phyloP scores from a whole-genome alignment of 2,888 invertebrate species.

The Volucella zonaria region DNA sequence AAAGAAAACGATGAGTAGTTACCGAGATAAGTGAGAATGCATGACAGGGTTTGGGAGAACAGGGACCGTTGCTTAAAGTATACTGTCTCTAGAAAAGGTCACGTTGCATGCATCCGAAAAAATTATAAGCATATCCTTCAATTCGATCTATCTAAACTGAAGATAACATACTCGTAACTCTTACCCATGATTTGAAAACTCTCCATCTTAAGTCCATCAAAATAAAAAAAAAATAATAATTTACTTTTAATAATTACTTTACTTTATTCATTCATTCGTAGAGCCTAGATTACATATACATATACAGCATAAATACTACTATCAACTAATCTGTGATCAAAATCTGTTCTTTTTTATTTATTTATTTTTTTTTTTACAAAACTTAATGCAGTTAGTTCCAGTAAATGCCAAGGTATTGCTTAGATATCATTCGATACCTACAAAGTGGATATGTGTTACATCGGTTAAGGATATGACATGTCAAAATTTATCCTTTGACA shows the following conservation, averaged over 20 bases:
- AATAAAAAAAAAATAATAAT: not conserved
- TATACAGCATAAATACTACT: constrained; percentile 67
- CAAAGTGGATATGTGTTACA: constrained; percentile 65
- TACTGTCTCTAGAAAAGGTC: too few relatives aligned
- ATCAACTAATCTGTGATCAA: constrained; percentile 51
- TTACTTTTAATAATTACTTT: not conserved
- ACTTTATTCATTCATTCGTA: constrained; percentile 18
- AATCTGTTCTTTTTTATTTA: too few relatives aligned
- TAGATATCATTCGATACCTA: constrained; percentile 58
- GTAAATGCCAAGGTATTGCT: constrained; percentile 71
- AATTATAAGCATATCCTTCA: too few relatives aligned
- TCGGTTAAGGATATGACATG: constrained; percentile 5
- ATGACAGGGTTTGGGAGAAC: too few relatives aligned
- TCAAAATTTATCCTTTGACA: constrained; percentile 58
- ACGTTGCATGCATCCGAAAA: too few relatives aligned
- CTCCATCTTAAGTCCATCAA: too few relatives aligned
- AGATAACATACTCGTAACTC: too few relatives aligned
- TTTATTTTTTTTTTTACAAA: constrained; percentile 63
- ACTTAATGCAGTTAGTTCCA: constrained; percentile 63
- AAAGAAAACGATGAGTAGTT: too few relatives aligned
- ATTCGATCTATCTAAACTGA: too few relatives aligned
- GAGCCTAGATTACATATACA: constrained; percentile 67
- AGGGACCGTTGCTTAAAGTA: too few relatives aligned
- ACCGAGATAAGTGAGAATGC: too few relatives aligned
- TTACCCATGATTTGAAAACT: too few relatives aligned